Conservation (phyloP, 1,140 invertebrate species). For the Cydia strobilella region DNA sequence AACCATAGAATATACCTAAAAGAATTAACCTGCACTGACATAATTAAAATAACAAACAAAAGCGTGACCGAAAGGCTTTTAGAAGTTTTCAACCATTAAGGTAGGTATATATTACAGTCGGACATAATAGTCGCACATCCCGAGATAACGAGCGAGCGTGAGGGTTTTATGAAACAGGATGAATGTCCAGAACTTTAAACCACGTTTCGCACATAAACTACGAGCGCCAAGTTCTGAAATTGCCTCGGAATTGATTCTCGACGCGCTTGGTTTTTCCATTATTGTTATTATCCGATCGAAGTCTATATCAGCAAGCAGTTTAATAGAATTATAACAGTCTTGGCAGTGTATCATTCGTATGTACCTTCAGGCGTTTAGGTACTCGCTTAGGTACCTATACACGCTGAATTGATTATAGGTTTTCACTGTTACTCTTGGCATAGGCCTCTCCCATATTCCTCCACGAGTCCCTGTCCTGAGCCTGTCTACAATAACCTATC, state of each 20-base stretch:
- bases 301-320: too few species aligned
- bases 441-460: too few species aligned
- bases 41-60: not conserved
- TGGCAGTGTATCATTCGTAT: too few species aligned
- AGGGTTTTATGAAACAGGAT: constrained; percentile 4
- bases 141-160: constrained; percentile 18
- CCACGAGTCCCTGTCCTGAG: too few species aligned
- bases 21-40: too few species aligned
- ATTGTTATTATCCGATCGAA: not conserved
- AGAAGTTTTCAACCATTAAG: constrained; percentile 15
- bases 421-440: too few species aligned
- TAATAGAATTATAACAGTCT: too few species aligned
- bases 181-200: constrained; percentile 18
- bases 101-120: constrained; percentile 12
- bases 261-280: not conserved
- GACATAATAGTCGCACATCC: not conserved
- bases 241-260: constrained; percentile 7
- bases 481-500: too few species aligned
- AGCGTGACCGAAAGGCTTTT: not conserved
- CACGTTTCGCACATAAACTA: constrained; percentile 1
- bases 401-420: too few species aligned
- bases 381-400: too few species aligned
- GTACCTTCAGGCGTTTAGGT: too few species aligned
- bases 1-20: too few species aligned
- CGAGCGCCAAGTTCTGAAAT: constrained; percentile 11